Conservation (phyloP, 2,888 invertebrate genomes). For the Meloe dianella region DNA sequence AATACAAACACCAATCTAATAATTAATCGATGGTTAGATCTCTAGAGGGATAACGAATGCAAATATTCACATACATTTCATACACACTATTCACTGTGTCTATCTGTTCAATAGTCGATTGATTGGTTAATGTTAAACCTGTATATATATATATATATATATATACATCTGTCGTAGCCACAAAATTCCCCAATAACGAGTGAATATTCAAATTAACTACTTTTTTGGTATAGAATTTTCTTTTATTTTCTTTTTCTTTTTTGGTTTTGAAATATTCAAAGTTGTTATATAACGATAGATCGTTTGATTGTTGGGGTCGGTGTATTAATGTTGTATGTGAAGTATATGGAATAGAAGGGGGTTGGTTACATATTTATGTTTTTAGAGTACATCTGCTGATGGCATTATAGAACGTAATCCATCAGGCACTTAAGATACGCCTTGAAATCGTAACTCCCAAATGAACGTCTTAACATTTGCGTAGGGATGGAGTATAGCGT, state of each 20-base stretch:
- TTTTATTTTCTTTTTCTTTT: neutral
- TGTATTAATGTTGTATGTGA: neutral
- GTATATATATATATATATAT: too few species aligned
- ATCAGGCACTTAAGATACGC: slow-evolving; percentile 34
- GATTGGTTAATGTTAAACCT: slow-evolving; percentile 27
- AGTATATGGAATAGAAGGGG: slow-evolving; percentile 2
- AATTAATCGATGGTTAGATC: slow-evolving; percentile 40
- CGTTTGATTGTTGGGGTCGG: neutral
- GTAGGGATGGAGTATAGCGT: slow-evolving; percentile 21
- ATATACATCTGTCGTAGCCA: neutral
- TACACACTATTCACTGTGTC: slow-evolving; percentile 29
- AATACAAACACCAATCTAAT: slow-evolving; percentile 40
- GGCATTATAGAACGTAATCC: slow-evolving; percentile 30
- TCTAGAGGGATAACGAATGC: slow-evolving; percentile 34
- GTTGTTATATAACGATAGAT: neutral
- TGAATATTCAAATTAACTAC: neutral
- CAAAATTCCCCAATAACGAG: neutral
- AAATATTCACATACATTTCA: slow-evolving; percentile 40
- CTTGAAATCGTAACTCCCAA: slow-evolving; percentile 34
- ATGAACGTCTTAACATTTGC: slow-evolving; percentile 29
- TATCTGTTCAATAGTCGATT: slow-evolving; percentile 30
- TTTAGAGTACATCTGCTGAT: slow-evolving; percentile 13
- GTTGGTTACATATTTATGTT: slow-evolving; percentile 10
- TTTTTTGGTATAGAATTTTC: neutral
- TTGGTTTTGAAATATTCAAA: neutral